Conservation (phyloP, 2,113 vertebrate species). For the Hemicordylus capensis region DNA sequence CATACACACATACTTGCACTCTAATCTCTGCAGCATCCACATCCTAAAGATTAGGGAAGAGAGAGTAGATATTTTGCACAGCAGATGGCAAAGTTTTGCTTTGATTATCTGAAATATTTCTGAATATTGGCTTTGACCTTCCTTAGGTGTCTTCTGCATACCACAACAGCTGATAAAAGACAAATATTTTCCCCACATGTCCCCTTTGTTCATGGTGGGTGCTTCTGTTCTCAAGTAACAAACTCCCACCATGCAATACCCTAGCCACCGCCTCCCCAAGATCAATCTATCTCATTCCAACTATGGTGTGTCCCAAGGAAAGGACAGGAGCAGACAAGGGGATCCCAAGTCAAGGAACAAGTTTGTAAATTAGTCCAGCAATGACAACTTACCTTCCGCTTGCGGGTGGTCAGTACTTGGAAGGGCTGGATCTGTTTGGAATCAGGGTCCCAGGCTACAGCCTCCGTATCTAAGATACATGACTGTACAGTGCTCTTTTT, state of each 20-base stretch:
- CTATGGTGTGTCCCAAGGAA: background rate
- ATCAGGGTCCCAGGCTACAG: constrained; percentile 88
- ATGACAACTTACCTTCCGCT: constrained; percentile 82
- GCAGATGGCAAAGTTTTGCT: background rate
- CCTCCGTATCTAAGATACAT: constrained; percentile 88
- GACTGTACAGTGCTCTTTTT: constrained; percentile 80
- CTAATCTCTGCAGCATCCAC: constrained; percentile 88
- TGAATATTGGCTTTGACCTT: background rate
- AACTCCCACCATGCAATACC: background rate
- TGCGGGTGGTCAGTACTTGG: constrained; percentile 90
- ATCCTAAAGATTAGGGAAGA: constrained; percentile 72
- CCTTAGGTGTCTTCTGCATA: background rate
- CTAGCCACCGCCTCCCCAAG: background rate
- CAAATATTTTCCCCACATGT: background rate
- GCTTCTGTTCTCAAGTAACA: background rate
- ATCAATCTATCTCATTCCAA: background rate
- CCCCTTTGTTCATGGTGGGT: background rate
- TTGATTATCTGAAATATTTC: background rate
- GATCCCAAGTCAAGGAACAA: background rate
- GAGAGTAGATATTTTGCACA: background rate
- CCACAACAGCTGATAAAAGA: background rate
- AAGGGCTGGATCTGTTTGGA: constrained; percentile 92
- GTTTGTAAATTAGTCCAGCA: background rate
- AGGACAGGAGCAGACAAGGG: background rate
- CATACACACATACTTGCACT: constrained; percentile 91